Evolutionary conservation across 2,113 vertebrate genomes (phyloP), one percentile per base, ranked within the genome.

Genomic region (Dipodomys stephensi): DNA sequence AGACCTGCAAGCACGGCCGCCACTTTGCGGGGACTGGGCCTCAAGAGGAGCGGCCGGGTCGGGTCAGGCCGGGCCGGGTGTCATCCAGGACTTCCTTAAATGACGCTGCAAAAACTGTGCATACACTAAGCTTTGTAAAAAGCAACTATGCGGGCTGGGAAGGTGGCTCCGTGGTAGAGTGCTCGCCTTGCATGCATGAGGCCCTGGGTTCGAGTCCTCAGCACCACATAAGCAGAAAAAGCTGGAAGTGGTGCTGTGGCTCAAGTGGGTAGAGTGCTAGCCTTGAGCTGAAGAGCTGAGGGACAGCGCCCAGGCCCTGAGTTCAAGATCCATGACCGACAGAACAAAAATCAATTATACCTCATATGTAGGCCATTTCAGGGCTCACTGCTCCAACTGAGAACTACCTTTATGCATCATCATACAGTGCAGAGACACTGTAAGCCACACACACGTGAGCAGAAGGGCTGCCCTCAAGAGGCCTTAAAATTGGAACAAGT

Each of bases 391-490:
- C 95, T 60, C 87, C 96, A 97, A 97, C 94, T 97, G 96, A 97
- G 94, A 95, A 97, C 72, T 92, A 81, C 93, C 96, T 97, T 97
- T 96, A 98, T 97, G 97, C 96, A 91, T 22, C 87, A 74, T 77
- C 90, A 57, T 27, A 64, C 2, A 32, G 68, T 82, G 91, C 73
- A 91, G 96, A 91, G 62, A 67, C 93, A 96, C 90, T 95, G 84
- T 12, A 53, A 96, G 91, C 57, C 53, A 16, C 53, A 16, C 53
- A 57, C 94, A 97, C 89, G 73, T 68, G 22, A 0, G 65, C 94
- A 95, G 87, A 97, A 96, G 60, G 3, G 53, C 69, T 84, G 91
- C 20, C 83, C 72, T 88, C 78, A 62, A 57, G 39, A 35, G 73
- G 64, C 22, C 68, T 96, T 86, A 69, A 13, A 32, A 3, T 1